phyloP scores from a whole-genome alignment of 2,797 vertebrate species.

The Phrynocephalus guinanensis region DNA sequence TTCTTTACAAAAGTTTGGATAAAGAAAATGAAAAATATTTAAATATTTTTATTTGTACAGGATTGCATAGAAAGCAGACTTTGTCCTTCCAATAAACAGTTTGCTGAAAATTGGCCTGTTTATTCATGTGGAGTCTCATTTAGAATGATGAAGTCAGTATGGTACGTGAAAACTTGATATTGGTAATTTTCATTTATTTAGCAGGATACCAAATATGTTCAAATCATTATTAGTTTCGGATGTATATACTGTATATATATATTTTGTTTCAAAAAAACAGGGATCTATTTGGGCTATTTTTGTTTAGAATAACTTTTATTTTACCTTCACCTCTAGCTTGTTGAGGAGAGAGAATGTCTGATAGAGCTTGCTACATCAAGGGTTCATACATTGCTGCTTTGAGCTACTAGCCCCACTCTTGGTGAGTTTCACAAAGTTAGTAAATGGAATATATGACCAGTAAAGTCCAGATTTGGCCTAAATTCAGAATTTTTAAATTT shows the following conservation, averaged over 20 bases:
- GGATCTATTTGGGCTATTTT: slow-evolving; percentile 3
- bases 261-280: neutral
- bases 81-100: neutral
- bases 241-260: neutral
- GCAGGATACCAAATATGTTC: neutral
- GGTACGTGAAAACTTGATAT: neutral
- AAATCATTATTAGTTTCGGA: neutral
- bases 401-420: neutral
- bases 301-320: neutral
- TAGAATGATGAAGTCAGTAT: slow-evolving; percentile 8
- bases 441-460: neutral
- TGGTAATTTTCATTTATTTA: neutral
- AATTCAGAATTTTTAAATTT: neutral
- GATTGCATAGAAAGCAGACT: slow-evolving; percentile 34
- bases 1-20: neutral
- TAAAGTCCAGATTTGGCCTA: neutral
- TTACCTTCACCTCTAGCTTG: neutral
- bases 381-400: neutral
- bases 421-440: neutral
- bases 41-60: slow-evolving; percentile 23
- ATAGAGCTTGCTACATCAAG: slow-evolving; percentile 21
- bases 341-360: neutral
- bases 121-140: neutral
- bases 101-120: slow-evolving; percentile 17
- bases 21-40: neutral